phyloP scores from a whole-genome alignment of 1,140 invertebrate genomes.

The Apolygus lucorum region DNA sequence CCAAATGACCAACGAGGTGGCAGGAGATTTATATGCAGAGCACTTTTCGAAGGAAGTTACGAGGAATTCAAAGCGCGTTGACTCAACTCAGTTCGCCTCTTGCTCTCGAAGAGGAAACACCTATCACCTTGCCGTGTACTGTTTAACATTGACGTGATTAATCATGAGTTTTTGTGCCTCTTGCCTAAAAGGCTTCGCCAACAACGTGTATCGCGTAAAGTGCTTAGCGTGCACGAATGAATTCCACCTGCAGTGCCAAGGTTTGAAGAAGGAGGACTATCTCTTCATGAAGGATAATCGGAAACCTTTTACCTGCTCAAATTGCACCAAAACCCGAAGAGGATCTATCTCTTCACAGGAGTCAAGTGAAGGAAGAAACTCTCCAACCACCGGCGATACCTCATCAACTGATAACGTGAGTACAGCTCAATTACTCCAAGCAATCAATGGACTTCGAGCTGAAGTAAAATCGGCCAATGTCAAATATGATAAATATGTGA shows the following conservation, averaged over 20 bases:
- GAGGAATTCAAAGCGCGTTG: too few species aligned
- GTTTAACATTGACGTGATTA: too few species aligned
- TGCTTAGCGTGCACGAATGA: background rate
- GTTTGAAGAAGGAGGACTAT: background rate
- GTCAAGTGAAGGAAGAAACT: background rate
- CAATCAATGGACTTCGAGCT: background rate
- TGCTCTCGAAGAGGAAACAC: too few species aligned
- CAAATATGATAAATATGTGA: background rate
- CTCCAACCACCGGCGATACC: background rate
- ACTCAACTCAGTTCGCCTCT: too few species aligned
- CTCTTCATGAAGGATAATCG: background rate
- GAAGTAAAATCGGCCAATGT: background rate
- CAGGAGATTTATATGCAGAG: too few species aligned
- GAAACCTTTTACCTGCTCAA: background rate
- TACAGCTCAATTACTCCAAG: background rate
- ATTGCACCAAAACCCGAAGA: background rate
- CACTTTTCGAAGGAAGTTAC: too few species aligned
- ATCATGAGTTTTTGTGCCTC: too few species aligned
- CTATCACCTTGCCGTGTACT: too few species aligned
- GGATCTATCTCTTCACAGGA: background rate
- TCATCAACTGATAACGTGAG: background rate
- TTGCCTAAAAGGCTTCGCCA: too few species aligned
- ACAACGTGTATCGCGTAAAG: background rate
- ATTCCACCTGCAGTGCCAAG: background rate
- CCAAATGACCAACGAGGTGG: too few species aligned